Evolutionary conservation across 2,797 vertebrate species (phyloP), one percentile per base, ranked within the genome.

Genomic region (Chaenodraco wilsoni): DNA sequence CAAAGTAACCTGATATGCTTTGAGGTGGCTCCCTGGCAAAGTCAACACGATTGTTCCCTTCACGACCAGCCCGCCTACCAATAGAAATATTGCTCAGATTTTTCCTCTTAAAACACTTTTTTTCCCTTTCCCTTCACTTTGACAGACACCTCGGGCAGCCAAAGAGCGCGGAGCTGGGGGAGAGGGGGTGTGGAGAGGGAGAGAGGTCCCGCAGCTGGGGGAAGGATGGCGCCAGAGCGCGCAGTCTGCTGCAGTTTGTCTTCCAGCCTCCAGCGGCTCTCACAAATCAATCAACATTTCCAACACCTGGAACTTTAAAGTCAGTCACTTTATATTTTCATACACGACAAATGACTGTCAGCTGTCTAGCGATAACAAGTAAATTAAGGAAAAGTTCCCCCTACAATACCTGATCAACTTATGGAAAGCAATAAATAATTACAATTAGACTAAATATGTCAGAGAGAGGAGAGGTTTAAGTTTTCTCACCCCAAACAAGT

Each of bases 1-100:
- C 97, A 98, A 91, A 79, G 98, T 94, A 98, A 99, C 97, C 95
- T 67, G 97, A 99, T 96, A 95, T 77, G 93, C 95, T 94, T 95
- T 96, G 95, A 97, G 96, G 96, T 96, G 96, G 96, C 95, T 97
- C 96, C 96, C 93, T 93, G 92, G 94, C 95, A 93, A 82, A 92
- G 86, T 93, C 93, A 94, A 94, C 95, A 94, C 95, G 94, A 96
- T 97, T 96, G 96, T 95, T 95, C 87, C 94, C 94, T 92, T 93
- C 88, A 92, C 90, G 93, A 89, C 83, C 81, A 91, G 88, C 94
- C 95, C 93, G 94, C 95, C 94, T 88, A 91, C 87, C 89, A 93
- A 93, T 92, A 94, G 91, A 93, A 94, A 94, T 94, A 94, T 93
- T 92, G 90, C 93, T 91, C 86, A 79, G 85, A 91, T 89, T 94